A percentile compares a stretch with the other conserved stretches of the same genome.
phyloP scores from a whole-genome alignment of 1,140 invertebrate species.

The Trichomalopsis sarcophagae region DNA sequence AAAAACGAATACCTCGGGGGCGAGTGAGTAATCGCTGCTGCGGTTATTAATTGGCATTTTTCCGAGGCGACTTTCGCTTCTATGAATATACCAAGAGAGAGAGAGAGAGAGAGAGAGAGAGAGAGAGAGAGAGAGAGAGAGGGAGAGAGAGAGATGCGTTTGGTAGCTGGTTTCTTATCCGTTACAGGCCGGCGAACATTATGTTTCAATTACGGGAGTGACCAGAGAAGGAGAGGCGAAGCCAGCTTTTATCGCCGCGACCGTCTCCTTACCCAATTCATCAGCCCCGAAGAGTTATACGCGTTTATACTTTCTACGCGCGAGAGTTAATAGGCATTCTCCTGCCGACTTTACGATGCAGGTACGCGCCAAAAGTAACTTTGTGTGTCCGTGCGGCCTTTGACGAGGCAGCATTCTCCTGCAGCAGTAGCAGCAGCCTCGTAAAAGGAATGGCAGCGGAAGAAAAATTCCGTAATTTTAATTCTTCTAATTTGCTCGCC shows the following conservation, averaged over 20 bases:
- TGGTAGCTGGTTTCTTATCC: neutral
- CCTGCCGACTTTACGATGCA: neutral
- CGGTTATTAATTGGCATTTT: neutral
- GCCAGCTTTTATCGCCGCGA: neutral
- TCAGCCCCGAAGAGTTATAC: neutral
- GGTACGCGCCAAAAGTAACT: neutral
- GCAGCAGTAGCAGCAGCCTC: neutral
- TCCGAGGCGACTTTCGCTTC: neutral
- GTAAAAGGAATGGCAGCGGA: neutral
- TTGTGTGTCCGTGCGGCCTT: neutral
- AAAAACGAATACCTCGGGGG: neutral
- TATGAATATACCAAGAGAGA: neutral
- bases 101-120: neutral
- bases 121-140: neutral
- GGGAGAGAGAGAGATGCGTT: neutral
- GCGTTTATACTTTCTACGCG: neutral
- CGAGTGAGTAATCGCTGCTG: neutral
- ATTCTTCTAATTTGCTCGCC: conserved; percentile 22
- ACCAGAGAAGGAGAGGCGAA: neutral
- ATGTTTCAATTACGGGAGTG: neutral
- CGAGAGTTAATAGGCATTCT: neutral
- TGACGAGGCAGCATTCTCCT: neutral
- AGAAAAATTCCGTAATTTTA: conserved; percentile 14
- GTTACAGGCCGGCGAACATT: neutral
- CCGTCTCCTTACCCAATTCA: neutral